Conservation (phyloP, 2,888 invertebrate genomes). For the Empis livida region DNA sequence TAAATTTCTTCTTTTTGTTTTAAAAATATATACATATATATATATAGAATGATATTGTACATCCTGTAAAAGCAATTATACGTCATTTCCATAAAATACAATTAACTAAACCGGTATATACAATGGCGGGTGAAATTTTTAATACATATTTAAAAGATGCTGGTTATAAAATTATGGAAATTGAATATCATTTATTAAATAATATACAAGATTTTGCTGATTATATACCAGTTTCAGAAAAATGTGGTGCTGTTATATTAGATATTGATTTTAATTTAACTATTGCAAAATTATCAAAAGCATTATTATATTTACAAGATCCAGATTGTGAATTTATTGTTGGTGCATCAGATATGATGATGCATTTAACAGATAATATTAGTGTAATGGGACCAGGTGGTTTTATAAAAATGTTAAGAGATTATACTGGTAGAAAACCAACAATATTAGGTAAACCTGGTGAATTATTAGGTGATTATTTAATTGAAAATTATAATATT, state of each 20-base stretch:
- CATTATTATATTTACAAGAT: conserved; percentile 32
- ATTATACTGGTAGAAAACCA: conserved; percentile 27
- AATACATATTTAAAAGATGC: conserved; percentile 27
- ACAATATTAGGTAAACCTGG: conserved; percentile 37
- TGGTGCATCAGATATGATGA: conserved; percentile 22
- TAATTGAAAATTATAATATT: conserved; percentile 33
- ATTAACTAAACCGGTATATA: conserved; percentile 34
- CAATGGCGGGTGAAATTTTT: conserved; percentile 29
- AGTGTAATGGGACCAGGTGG: conserved; percentile 17
- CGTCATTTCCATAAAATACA: conserved; percentile 36
- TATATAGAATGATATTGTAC: conserved; percentile 32
- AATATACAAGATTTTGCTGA: not conserved
- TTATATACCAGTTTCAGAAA: not conserved
- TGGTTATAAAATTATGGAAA: conserved; percentile 30
- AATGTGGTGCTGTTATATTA: conserved; percentile 37
- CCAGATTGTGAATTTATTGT: conserved; percentile 33
- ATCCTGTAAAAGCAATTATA: conserved; percentile 34
- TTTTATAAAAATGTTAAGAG: conserved; percentile 20
- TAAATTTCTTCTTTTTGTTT: not conserved
- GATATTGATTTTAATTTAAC: conserved; percentile 36
- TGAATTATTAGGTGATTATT: conserved; percentile 24
- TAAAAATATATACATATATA: not conserved
- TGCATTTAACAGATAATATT: conserved; percentile 16
- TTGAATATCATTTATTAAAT: not conserved
- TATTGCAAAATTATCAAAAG: conserved; percentile 34